A percentile compares a stretch with the other conserved stretches of the same genome.
phyloP scores from a whole-genome alignment of 2,797 vertebrate genomes.

The Lerista edwardsae region DNA sequence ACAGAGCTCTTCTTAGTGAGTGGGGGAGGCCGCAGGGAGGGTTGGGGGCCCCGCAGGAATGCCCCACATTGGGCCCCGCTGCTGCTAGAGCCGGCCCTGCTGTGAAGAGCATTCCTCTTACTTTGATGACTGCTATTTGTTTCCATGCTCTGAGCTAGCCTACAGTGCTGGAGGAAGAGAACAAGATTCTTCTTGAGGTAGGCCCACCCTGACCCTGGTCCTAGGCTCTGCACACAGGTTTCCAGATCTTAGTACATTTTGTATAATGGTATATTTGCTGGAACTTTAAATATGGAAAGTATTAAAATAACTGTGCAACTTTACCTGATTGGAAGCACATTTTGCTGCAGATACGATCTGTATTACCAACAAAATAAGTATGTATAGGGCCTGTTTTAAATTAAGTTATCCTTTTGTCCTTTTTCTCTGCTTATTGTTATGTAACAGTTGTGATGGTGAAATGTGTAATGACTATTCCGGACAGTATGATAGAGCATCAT shows the following conservation, averaged over 20 bases:
- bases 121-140: not conserved
- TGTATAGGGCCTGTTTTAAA: constrained; percentile 74
- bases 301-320: constrained; percentile 72
- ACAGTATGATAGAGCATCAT: constrained; percentile 71
- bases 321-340: constrained; percentile 78
- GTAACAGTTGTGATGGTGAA: constrained; percentile 76
- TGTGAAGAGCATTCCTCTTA: not conserved
- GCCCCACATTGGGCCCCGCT: too few species aligned
- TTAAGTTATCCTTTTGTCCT: constrained; percentile 75
- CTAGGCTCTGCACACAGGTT: not conserved
- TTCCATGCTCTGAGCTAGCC: not conserved
- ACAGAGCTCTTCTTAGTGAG: too few species aligned
- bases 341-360: constrained; percentile 75
- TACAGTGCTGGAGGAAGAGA: not conserved
- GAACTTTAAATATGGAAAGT: constrained; percentile 77
- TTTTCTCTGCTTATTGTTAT: constrained; percentile 77
- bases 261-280: constrained; percentile 39
- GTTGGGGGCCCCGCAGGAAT: too few species aligned
- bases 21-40: too few species aligned
- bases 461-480: constrained; percentile 68
- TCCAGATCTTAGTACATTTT: constrained; percentile 39
- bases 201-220: not conserved
- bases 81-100: too few species aligned
- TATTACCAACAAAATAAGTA: constrained; percentile 77
- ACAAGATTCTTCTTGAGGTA: not conserved